Base-by-base conservation (phyloP, 2,797 vertebrate genomes). In the Micromesistius poutassou region DNA sequence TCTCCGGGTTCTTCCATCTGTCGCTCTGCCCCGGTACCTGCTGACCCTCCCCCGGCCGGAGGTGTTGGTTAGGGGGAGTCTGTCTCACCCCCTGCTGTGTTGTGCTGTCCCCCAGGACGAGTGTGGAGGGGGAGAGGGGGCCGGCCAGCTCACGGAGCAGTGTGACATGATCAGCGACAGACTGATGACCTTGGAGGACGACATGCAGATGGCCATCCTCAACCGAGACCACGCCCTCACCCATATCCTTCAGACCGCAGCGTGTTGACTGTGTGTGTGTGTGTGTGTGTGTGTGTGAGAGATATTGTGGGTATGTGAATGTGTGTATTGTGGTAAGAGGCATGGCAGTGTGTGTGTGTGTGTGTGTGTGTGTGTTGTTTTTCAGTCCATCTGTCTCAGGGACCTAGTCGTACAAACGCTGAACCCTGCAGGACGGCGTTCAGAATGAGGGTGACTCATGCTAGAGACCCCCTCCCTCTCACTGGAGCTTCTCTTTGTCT, bases 241-340 rank as follows among this genome's bases (percentile, higher is more conserved):
- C 89, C 94, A 97, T 97, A 98, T 98, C 97, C 96, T 98, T 96
- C 93, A 78, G 14, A 13, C 2, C 76, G 72, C 78, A 55, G 40
- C 74, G 76, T 71, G 9, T 6, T 62, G 55, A 8, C 3, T 50
- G 46, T 50, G 19, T 46, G 42, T 46, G 3, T 13, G 40, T 46
- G 46, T 5, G 40, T 50, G 66, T 42, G 5, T 38, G 50, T 35
- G 4, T 71, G 38, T 70, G 4, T 75, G 38, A 74, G 78, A 14
- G 10, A 10, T 38, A 10, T 36, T 77, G 50, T 73, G 6, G 73
- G 74, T 76, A 30, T 74, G 78, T 46, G 38, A 74, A 74, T 73
- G 13, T 19, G 62, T 25, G 55, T 31, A 8, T 77, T 13, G 40
- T 13, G 40, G 40, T 42, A 42, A 42, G 40, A 42, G 40, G 13